Percentiles rank a stretch among this genome's conserved stretches.
Conservation (phyloP, 2,113 vertebrate genomes). For the Andinoacara biseriatus region DNA sequence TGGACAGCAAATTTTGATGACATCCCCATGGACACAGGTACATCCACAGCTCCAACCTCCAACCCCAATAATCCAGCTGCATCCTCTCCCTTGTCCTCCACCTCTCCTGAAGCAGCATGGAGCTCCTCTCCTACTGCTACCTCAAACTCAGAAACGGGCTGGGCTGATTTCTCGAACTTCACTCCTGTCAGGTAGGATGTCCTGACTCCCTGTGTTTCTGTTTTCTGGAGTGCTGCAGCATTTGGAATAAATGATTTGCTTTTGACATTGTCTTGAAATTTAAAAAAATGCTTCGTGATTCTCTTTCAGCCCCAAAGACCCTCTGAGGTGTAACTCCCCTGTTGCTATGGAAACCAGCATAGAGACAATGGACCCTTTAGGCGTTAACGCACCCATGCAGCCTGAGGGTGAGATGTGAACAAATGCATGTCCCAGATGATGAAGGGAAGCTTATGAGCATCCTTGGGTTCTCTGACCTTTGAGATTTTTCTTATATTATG, state of each 20-base stretch:
- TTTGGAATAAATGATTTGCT: neutral
- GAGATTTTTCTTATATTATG: neutral
- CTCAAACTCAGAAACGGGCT: constrained; percentile 86
- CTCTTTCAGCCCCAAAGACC: constrained; percentile 88
- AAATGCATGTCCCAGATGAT: neutral
- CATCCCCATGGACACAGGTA: constrained; percentile 93
- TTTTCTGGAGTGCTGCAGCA: neutral
- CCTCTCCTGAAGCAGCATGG: constrained; percentile 81
- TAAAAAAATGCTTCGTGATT: neutral
- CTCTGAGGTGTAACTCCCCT: constrained; percentile 93
- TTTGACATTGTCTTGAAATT: neutral
- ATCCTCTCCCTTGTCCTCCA: constrained; percentile 31
- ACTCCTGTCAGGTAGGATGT: constrained; percentile 84
- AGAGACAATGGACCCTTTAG: constrained; percentile 88
- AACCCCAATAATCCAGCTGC: constrained; percentile 70
- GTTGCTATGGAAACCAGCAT: constrained; percentile 97
- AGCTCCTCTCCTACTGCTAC: constrained; percentile 82
- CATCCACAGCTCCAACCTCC: constrained; percentile 80
- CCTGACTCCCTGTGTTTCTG: neutral
- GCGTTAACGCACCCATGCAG: constrained; percentile 82
- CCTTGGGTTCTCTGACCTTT: neutral
- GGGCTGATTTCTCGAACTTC: constrained; percentile 95
- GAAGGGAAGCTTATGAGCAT: neutral
- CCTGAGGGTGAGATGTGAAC: constrained; percentile 83
- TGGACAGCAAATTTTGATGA: constrained; percentile 98